Evolutionary conservation across 2,113 vertebrate species (phyloP), one percentile per base, ranked within the genome.

Genomic region (Hystrix brachyura): DNA sequence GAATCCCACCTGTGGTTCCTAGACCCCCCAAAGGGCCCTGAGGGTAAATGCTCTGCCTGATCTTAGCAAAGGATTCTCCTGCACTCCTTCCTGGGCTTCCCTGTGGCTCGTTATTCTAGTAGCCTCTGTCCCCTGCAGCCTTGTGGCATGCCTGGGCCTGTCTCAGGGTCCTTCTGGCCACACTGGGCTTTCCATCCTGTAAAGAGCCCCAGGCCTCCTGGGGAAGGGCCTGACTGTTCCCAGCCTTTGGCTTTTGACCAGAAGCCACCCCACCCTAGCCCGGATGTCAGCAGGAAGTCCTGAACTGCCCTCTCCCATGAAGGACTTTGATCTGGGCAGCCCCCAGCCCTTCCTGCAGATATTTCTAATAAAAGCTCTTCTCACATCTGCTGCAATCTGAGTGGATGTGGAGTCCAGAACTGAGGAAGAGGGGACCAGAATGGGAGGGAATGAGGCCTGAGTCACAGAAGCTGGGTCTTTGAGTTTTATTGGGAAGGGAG

Each of bases 1-100:
- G 99, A 99, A 99, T 98, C 99, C 99, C 80, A 99, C 99, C 0
- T 99, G 99, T 2, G 99, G 99, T 46, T 99, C 99, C 1, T 99
- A 99, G 99, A 91, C 69, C 69, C 69, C 95, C 79, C 97, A 62
- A 96, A 98, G 10, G 4, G 19, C 29, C 64, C 64, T 25, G 98
- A 99, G 84, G 96, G 83, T 90, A 98, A 98, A 48, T 98, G 99
- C 95, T 98, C 98, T 0, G 98, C 51, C 96, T 81, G 99, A 98
- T 43, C 96, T 97, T 84, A 98, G 95, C 97, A 98, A 97, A 87
- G 94, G 94, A 69, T 97, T 98, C 99, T 80, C 98, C 98, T 59
- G 13, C 29, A 43, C 46, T 57, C 92, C 32, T 91, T 71, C 59
- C 65, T 29, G 18, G 65, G 64, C 82, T 62, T 87, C 59, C 86